These are phyloP conservation scores for Budorcas taxicolor DNA, from an alignment of 2,113 vertebrate species.

Conservation along the genomic window DNA sequence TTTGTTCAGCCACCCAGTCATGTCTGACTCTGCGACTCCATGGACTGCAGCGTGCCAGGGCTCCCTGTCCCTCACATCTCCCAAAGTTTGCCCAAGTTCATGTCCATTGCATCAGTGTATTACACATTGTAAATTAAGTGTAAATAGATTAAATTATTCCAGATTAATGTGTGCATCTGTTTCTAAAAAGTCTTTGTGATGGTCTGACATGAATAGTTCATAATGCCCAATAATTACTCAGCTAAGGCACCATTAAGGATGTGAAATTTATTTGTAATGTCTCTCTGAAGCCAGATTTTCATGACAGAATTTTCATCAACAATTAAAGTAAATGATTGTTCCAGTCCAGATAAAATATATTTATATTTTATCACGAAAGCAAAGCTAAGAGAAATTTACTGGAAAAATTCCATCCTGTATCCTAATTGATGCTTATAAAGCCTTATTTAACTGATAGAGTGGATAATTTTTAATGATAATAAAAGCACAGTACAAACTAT, in stretches of 20 bases:
- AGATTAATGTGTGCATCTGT: conserved; percentile 8
- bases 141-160: conserved; percentile 33
- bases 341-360: neutral
- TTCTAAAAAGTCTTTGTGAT: neutral
- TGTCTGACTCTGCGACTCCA: neutral
- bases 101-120: neutral
- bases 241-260: neutral
- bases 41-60: neutral
- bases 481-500: neutral
- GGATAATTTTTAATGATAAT: neutral
- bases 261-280: neutral
- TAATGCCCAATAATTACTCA: conserved; percentile 7
- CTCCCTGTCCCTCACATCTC: neutral
- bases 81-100: neutral
- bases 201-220: neutral
- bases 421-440: neutral
- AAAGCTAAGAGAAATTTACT: neutral
- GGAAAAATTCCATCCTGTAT: neutral
- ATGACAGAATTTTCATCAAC: conserved; percentile 4
- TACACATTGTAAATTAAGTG: conserved; percentile 29
- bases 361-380: neutral
- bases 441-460: neutral
- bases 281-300: neutral
- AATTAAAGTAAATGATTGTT: conserved; percentile 6
- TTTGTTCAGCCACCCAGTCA: neutral